Conservation (phyloP, 1,140 invertebrate species). For the Neodiprion pinetum region DNA sequence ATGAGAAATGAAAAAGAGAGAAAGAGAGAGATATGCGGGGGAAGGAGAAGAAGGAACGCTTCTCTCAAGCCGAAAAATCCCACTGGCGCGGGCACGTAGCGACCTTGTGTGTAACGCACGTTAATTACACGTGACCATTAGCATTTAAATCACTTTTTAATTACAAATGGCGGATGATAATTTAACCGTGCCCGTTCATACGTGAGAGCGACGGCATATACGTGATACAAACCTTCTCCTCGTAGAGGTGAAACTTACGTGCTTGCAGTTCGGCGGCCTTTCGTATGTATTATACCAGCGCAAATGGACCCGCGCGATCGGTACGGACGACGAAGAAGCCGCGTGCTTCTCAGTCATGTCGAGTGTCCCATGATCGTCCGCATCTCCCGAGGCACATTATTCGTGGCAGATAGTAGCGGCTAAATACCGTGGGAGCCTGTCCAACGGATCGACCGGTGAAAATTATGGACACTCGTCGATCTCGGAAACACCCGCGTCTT, state of each 20-base stretch:
- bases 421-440: slow-evolving; percentile 3
- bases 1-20: neutral
- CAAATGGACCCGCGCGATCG: neutral
- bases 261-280: too few relatives aligned
- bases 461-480: too few relatives aligned
- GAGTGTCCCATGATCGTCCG: neutral
- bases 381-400: neutral
- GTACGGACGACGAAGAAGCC: neutral
- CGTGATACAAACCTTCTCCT: too few relatives aligned
- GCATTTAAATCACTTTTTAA: slow-evolving; percentile 52
- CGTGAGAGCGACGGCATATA: too few relatives aligned
- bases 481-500: too few relatives aligned
- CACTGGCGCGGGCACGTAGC: slow-evolving; percentile 9
- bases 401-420: neutral
- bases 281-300: too few relatives aligned
- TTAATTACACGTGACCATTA: slow-evolving; percentile 45
- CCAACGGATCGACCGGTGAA: neutral
- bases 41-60: neutral
- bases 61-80: neutral
- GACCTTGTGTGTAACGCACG: slow-evolving; percentile 37
- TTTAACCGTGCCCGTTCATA: neutral
- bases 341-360: neutral
- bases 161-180: slow-evolving; percentile 35
- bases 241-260: neutral
- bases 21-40: neutral